These are phyloP conservation scores for Agrypnia vestita DNA, from an alignment of 1,140 invertebrate species.

Conservation along the genomic window DNA sequence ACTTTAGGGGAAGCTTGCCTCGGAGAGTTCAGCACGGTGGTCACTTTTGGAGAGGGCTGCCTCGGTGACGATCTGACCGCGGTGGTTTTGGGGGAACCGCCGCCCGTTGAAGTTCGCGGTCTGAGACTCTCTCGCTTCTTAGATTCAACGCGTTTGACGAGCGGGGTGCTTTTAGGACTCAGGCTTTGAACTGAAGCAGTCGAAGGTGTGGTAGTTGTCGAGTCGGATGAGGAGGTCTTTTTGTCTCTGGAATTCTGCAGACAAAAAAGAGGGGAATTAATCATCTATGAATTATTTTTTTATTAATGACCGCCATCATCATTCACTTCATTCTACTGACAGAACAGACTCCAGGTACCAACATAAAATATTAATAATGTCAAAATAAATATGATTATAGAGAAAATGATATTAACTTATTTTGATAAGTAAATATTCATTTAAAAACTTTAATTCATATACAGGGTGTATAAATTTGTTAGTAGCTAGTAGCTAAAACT, in stretches of 20 bases:
- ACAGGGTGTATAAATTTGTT: too few relatives aligned
- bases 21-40: slow-evolving; percentile 60
- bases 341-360: too few relatives aligned
- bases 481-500: too few relatives aligned
- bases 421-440: too few relatives aligned
- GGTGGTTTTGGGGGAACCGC: neutral
- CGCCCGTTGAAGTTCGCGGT: neutral
- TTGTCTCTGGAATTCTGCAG: slow-evolving; percentile 24
- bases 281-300: neutral
- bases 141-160: neutral
- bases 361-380: too few relatives aligned
- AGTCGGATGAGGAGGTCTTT: neutral
- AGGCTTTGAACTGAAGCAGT: neutral
- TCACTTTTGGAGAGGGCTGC: neutral
- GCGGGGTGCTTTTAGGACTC: neutral
- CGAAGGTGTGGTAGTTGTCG: neutral
- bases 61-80: neutral
- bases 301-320: neutral
- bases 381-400: too few relatives aligned
- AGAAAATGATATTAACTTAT: too few relatives aligned
- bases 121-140: slow-evolving; percentile 15
- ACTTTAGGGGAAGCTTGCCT: slow-evolving; percentile 49
- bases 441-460: too few relatives aligned
- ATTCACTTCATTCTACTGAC: too few relatives aligned
- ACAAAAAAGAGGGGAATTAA: slow-evolving; percentile 1